These are phyloP conservation scores for Pampusana beccarii DNA, from an alignment of 2,113 vertebrate species.

Conservation along the genomic window DNA sequence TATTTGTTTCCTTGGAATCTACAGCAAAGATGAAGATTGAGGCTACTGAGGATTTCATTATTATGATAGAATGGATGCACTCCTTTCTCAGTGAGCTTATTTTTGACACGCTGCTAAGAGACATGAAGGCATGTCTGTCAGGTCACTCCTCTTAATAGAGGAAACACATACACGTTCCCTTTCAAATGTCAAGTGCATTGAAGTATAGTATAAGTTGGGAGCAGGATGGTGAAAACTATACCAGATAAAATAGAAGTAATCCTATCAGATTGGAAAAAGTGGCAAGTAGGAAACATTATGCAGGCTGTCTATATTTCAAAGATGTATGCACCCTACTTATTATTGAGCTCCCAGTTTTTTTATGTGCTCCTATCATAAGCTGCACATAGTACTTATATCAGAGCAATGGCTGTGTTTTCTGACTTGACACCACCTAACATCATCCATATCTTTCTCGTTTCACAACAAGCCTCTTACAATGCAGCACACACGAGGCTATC, in stretches of 20 bases:
- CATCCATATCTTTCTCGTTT: neutral
- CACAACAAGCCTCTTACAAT: neutral
- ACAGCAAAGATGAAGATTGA: neutral
- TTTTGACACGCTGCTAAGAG: slow-evolving; percentile 40
- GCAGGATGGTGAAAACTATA: neutral
- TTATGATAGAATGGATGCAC: slow-evolving; percentile 27
- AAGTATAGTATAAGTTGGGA: neutral
- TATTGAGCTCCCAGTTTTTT: neutral
- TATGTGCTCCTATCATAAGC: neutral
- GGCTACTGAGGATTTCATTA: slow-evolving; percentile 45
- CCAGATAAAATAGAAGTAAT: neutral
- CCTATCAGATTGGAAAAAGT: neutral
- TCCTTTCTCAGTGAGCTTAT: neutral
- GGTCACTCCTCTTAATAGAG: neutral
- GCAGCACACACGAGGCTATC: neutral
- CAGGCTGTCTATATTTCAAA: neutral
- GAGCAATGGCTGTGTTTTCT: neutral
- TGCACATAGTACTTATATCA: neutral
- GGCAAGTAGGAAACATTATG: neutral
- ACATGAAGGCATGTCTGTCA: slow-evolving; percentile 11
- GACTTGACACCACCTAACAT: neutral
- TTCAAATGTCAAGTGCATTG: neutral
- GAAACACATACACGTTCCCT: neutral
- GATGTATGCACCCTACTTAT: neutral
- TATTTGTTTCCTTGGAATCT: slow-evolving; percentile 8